Evolutionary conservation across 2,888 invertebrate genomes (phyloP), one percentile per base, ranked within the genome.

Genomic region (Antheraea assamensis): DNA sequence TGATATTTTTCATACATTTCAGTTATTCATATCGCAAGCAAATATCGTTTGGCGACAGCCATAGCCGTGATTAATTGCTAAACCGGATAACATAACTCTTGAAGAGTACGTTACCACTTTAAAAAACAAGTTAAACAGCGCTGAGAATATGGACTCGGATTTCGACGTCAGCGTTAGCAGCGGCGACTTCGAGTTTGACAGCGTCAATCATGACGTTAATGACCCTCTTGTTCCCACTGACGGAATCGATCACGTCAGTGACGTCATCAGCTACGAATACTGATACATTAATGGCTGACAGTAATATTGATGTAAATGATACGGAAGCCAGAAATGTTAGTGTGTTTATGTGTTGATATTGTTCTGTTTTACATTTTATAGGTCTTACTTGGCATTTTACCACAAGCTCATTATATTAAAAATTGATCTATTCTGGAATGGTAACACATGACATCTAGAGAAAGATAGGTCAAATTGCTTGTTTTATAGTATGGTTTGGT

Each of bases 21-120:
- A 92, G 92, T 82, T 19, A 79, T 79, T 17, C 83, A 87, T 52
- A 84, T 91, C 49, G 78, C 81, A 15, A 85, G 88, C 76, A 92
- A 92, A 81, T 84, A 88, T 70, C 78, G 84, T 3, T 49, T 91
- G 52, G 87, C 85, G 0, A 74, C 87, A 47, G 87, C 91, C 3
- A 78, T 91, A 77, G 86, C 87, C 3, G 79, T 91, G 1, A 71
- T 92, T 71, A 88, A 83, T 80, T 82, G n/a, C 78, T 0, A 90
- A 88, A 83, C 91, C 91, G 1, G 73, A 80, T n/a, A 75, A 86
- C 27, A 0, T 83, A 52, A 76, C 80, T 3, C 75, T 85, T 4
- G 80, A 83, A 15, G 74, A 85, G 24, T 87, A 89, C 73, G 76
- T 92, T 73, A 52, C 81, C 70, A 73, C 81, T 42, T 72, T 92